A percentile compares a stretch with the other conserved stretches of the same genome.
Conservation (phyloP, 2,888 invertebrate genomes). For the Venusia cambrica region DNA sequence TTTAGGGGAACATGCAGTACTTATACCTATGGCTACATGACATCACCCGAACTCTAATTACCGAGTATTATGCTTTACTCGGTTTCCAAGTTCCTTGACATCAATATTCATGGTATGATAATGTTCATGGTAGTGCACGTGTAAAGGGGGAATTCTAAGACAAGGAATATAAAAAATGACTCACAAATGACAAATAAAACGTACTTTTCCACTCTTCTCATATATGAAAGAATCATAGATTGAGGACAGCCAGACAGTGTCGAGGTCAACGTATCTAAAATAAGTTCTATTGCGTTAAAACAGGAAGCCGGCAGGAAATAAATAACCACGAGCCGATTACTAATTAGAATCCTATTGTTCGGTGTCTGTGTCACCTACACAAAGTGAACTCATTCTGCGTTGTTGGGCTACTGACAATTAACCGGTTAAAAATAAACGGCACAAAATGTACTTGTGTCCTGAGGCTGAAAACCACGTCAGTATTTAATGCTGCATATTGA, state of each 20-base stretch:
- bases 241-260: constrained; percentile 31
- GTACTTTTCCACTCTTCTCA: neutral
- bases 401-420: constrained; percentile 32
- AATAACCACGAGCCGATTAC: constrained; percentile 48
- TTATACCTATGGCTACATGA: no score
- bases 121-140: neutral
- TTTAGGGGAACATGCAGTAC: constrained; percentile 42
- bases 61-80: constrained; percentile 17
- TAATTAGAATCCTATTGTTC: constrained; percentile 51
- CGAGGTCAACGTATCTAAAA: constrained; percentile 49
- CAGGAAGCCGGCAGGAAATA: constrained; percentile 60
- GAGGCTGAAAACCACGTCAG: constrained; percentile 35
- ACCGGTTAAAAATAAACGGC: constrained; percentile 30
- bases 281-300: constrained; percentile 45
- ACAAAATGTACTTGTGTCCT: constrained; percentile 13
- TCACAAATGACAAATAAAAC: neutral
- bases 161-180: neutral
- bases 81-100: constrained; percentile 23
- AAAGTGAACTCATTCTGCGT: constrained; percentile 34
- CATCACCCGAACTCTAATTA: constrained; percentile 43
- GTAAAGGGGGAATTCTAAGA: constrained; percentile 4
- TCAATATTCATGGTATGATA: constrained; percentile 16
- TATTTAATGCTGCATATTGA: constrained; percentile 62
- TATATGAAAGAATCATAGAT: constrained; percentile 8
- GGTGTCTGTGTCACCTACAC: constrained; percentile 30